phyloP scores from a whole-genome alignment of 2,888 invertebrate genomes.

The Leucoma salicis region DNA sequence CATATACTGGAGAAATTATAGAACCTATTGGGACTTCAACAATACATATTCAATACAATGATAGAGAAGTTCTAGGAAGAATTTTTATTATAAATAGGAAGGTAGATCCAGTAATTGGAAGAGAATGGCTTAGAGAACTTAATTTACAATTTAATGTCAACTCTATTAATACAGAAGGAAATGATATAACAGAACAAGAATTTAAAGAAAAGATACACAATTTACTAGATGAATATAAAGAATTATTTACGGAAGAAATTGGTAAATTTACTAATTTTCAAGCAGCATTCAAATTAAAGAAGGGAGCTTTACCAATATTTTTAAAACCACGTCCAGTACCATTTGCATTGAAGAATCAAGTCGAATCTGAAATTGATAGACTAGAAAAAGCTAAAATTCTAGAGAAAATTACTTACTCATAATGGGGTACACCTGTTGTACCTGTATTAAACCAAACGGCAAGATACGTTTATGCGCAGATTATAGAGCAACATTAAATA shows the following conservation, averaged over 20 bases:
- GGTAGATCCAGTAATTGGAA: constrained; percentile 15
- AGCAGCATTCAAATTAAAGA: constrained; percentile 1
- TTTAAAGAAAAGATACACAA: constrained; percentile 11
- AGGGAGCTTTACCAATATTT: neutral
- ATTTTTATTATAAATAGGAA: constrained; percentile 6
- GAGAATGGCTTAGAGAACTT: constrained; percentile 17
- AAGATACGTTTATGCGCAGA: neutral
- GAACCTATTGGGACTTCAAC: constrained; percentile 5
- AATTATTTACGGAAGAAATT: constrained; percentile 1
- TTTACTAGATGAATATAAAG: constrained; percentile 4
- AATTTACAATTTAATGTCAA: constrained; percentile 14
- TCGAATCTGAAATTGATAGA: no score
- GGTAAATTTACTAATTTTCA: constrained; percentile 1
- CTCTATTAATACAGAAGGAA: constrained; percentile 11
- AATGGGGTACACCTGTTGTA: constrained; percentile 5
- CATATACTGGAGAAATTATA: constrained; percentile 13
- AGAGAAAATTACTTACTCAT: constrained; percentile 1
- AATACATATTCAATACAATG: neutral
- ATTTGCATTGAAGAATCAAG: no score
- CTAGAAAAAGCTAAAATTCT: neutral
- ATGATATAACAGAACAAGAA: constrained; percentile 4
- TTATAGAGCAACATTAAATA: constrained; percentile 1
- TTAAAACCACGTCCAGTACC: neutral
- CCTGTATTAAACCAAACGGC: constrained; percentile 2
- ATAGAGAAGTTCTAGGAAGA: neutral